Evolutionary conservation across 1,140 invertebrate species (phyloP).

Genomic region (Tetragnatha versicolor): DNA sequence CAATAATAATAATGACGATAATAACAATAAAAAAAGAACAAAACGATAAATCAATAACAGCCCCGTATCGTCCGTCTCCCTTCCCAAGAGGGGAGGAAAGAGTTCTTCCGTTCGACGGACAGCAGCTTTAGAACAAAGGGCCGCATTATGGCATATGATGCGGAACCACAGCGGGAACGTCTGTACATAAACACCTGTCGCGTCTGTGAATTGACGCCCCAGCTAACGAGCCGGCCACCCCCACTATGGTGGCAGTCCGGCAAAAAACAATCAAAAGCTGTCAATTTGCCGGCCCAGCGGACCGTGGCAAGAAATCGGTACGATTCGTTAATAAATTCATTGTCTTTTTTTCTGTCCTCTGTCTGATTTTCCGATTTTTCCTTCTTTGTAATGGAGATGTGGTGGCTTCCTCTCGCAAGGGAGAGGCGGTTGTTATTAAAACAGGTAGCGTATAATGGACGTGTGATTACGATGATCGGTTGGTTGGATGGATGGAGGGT

Average conservation of each 20-base stretch:
- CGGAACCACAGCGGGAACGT: slow-evolving; percentile 40
- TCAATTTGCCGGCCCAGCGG: slow-evolving; percentile 43
- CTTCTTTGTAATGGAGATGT: too few relatives aligned
- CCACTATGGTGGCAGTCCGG: not conserved
- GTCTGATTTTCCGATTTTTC: too few relatives aligned
- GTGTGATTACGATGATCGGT: too few relatives aligned
- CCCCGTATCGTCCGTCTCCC: not conserved
- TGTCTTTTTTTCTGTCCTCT: too few relatives aligned
- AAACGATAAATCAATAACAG: slow-evolving; percentile 48
- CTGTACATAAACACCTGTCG: slow-evolving; percentile 50
- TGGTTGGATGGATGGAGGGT: too few relatives aligned
- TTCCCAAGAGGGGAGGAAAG: slow-evolving; percentile 1
- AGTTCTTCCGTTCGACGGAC: slow-evolving; percentile 38
- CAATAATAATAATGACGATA: slow-evolving; percentile 32
- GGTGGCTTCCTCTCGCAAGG: too few relatives aligned
- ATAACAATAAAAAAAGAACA: not conserved
- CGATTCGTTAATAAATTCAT: slow-evolving; percentile 49
- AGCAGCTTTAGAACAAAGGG: slow-evolving; percentile 42
- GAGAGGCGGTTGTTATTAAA: too few relatives aligned
- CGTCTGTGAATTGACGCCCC: slow-evolving; percentile 45
- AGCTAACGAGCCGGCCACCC: slow-evolving; percentile 35
- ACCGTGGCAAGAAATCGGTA: slow-evolving; percentile 49
- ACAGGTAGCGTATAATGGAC: too few relatives aligned
- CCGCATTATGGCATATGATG: slow-evolving; percentile 31
- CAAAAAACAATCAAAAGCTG: slow-evolving; percentile 36